These are phyloP conservation scores for Apoda limacodes DNA, from an alignment of 2,888 invertebrate genomes.

Conservation along the genomic window DNA sequence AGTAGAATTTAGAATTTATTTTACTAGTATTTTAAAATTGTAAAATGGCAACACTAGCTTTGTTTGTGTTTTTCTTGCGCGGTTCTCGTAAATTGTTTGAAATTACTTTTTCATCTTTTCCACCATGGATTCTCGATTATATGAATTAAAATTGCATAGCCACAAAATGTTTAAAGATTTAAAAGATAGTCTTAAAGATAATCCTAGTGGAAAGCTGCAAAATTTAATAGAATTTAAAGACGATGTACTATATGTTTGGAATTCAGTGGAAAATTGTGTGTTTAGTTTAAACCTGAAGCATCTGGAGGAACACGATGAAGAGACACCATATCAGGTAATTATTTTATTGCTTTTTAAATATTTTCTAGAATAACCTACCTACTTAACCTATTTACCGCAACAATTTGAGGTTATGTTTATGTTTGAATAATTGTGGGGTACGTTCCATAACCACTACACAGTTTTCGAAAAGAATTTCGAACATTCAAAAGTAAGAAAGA, in stretches of 20 bases:
- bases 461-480: conserved; percentile 19
- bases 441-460: too few relatives aligned
- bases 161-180: conserved; percentile 73
- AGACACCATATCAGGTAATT: conserved; percentile 71
- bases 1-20: too few relatives aligned
- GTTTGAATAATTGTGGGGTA: too few relatives aligned
- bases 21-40: too few relatives aligned
- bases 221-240: conserved; percentile 75
- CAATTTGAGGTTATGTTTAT: too few relatives aligned
- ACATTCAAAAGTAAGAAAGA: too few relatives aligned
- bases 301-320: conserved; percentile 55
- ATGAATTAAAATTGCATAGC: conserved; percentile 69
- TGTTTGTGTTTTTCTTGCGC: too few relatives aligned
- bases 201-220: conserved; percentile 63
- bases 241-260: conserved; percentile 77
- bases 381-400: background rate
- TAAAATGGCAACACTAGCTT: too few relatives aligned
- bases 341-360: conserved; percentile 9
- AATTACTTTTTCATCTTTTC: too few relatives aligned
- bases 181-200: conserved; percentile 63
- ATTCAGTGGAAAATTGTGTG: conserved; percentile 72
- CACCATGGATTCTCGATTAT: conserved; percentile 69
- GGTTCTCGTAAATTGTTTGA: too few relatives aligned
- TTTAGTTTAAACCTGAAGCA: conserved; percentile 70
- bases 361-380: background rate